Evolutionary conservation across 2,888 invertebrate species (phyloP).

Genomic region (Thereva unica): DNA sequence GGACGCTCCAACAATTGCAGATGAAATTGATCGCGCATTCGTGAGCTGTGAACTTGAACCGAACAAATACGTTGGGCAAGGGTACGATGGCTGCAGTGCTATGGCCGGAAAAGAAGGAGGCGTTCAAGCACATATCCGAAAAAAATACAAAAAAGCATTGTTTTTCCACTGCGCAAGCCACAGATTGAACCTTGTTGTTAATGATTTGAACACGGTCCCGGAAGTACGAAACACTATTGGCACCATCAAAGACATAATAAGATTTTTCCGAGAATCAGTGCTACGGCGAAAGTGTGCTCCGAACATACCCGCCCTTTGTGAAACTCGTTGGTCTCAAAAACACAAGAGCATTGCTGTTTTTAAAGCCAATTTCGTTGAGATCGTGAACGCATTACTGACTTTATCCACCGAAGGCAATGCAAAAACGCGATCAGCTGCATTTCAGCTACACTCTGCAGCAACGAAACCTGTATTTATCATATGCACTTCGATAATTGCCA

Average conservation of each 20-base stretch:
- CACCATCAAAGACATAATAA: slow-evolving; percentile 28
- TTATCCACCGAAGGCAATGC: too few species aligned
- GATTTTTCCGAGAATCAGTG: slow-evolving; percentile 29
- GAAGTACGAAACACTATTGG: slow-evolving; percentile 22
- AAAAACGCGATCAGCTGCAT: too few species aligned
- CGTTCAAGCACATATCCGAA: slow-evolving; percentile 21
- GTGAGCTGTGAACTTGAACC: slow-evolving; percentile 21
- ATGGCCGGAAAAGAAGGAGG: slow-evolving; percentile 33
- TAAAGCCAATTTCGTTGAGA: too few species aligned
- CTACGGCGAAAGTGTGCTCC: slow-evolving; percentile 17
- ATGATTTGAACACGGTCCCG: not conserved
- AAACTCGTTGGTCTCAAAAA: slow-evolving; percentile 25
- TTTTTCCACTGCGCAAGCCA: slow-evolving; percentile 8
- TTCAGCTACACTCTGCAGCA: too few species aligned
- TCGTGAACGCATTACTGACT: too few species aligned
- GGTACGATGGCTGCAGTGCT: slow-evolving; percentile 31
- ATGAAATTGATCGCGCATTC: slow-evolving; percentile 27
- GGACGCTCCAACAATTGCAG: slow-evolving; percentile 22
- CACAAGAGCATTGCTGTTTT: too few species aligned
- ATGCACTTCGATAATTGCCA: too few species aligned
- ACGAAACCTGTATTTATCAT: too few species aligned
- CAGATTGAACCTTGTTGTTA: slow-evolving; percentile 14
- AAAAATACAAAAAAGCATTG: slow-evolving; percentile 1
- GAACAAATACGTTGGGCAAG: slow-evolving; percentile 21
- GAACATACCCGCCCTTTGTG: slow-evolving; percentile 24